Evolutionary conservation across 2,113 vertebrate species (phyloP).

Genomic region (Oryzias celebensis): DNA sequence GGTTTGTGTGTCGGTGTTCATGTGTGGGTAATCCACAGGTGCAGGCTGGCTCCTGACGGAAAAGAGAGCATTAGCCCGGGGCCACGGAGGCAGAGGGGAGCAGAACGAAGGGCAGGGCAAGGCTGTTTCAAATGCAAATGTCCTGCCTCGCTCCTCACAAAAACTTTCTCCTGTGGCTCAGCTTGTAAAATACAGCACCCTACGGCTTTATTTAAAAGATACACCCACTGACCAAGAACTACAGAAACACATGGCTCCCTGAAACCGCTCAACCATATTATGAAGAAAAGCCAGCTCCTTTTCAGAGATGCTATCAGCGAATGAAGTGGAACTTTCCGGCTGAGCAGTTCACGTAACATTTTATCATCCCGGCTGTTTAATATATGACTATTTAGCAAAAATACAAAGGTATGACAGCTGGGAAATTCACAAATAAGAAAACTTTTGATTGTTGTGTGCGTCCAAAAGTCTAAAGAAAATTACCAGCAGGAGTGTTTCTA

Average conservation of each 20-base stretch:
- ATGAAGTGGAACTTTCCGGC: slow-evolving; percentile 30
- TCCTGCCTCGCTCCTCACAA: slow-evolving; percentile 55
- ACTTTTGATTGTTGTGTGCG: no score
- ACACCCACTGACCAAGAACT: slow-evolving; percentile 54
- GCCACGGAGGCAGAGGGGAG: slow-evolving; percentile 62
- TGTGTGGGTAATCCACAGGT: slow-evolving; percentile 75
- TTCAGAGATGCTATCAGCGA: slow-evolving; percentile 37
- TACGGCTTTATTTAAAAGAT: slow-evolving; percentile 69
- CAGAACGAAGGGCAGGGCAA: slow-evolving; percentile 54
- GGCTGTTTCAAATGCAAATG: slow-evolving; percentile 81
- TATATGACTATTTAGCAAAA: background rate
- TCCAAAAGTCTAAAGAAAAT: background rate
- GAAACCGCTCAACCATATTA: slow-evolving; percentile 49
- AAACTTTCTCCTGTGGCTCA: slow-evolving; percentile 66
- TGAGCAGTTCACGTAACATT: slow-evolving; percentile 30
- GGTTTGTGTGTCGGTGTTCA: slow-evolving; percentile 25
- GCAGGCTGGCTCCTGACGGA: slow-evolving; percentile 63
- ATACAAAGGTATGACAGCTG: no score
- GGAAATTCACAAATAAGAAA: no score
- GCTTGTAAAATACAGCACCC: slow-evolving; percentile 75
- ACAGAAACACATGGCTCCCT: slow-evolving; percentile 51
- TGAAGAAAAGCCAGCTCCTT: slow-evolving; percentile 55
- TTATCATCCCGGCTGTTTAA: slow-evolving; percentile 9
- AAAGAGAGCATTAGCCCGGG: slow-evolving; percentile 74
- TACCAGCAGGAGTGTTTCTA: slow-evolving; percentile 7